Evolutionary conservation across 2,113 vertebrate species (phyloP).

Genomic region (Xiphophorus maculatus): DNA sequence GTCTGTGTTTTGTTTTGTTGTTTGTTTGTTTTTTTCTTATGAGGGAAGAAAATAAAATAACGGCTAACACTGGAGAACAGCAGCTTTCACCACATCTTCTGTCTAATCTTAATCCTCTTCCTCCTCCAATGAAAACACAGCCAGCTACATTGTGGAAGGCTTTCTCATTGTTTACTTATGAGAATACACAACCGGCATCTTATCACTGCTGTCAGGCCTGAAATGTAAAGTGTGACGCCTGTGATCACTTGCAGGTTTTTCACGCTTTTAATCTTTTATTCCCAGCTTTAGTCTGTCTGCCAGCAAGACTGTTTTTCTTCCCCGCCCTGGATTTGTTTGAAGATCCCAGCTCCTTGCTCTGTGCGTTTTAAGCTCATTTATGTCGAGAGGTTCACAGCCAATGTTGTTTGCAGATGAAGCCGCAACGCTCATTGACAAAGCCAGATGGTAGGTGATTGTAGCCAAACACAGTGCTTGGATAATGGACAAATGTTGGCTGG

Average conservation of each 20-base stretch:
- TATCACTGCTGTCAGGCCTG: constrained; percentile 74
- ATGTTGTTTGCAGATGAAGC: constrained; percentile 80
- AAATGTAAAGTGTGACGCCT: constrained; percentile 67
- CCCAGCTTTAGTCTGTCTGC: constrained; percentile 57
- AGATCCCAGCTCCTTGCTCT: constrained; percentile 55
- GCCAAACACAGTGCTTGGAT: constrained; percentile 81
- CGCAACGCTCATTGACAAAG: constrained; percentile 75
- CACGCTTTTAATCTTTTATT: constrained; percentile 72
- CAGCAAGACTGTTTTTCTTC: constrained; percentile 31
- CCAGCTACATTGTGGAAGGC: constrained; percentile 58
- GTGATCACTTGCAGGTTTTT: constrained; percentile 68
- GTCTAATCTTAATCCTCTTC: constrained; percentile 72
- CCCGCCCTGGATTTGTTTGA: constrained; percentile 62
- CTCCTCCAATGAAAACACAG: constrained; percentile 44
- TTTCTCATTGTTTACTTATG: constrained; percentile 71
- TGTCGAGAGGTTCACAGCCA: constrained; percentile 69
- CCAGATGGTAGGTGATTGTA: constrained; percentile 81
- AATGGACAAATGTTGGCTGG: constrained; percentile 77
- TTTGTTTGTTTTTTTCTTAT: constrained; percentile 3
- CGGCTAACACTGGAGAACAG: constrained; percentile 55
- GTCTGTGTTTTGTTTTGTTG: constrained; percentile 10
- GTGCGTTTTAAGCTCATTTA: constrained; percentile 72
- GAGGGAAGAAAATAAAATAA: constrained; percentile 32
- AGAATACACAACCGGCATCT: constrained; percentile 67
- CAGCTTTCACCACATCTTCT: constrained; percentile 65